These are phyloP conservation scores for Xestoiulus laeticollis DNA, from an alignment of 2,888 invertebrate genomes.

Conservation along the genomic window DNA sequence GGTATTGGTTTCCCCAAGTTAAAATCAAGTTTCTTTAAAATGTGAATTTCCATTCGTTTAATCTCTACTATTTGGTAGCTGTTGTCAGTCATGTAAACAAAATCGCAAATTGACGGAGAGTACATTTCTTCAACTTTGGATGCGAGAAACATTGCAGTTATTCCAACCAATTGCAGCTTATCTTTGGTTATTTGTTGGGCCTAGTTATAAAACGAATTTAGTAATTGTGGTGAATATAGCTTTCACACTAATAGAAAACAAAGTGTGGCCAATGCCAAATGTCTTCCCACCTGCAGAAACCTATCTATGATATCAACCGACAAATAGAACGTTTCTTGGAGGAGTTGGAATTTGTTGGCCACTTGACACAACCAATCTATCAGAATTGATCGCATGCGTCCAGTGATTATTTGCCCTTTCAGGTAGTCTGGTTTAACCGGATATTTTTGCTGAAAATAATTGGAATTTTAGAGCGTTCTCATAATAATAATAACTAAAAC, in stretches of 20 bases:
- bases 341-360: constrained; percentile 82
- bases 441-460: background rate
- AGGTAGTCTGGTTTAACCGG: constrained; percentile 74
- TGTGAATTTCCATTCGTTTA: constrained; percentile 81
- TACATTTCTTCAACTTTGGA: constrained; percentile 96
- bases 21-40: constrained; percentile 79
- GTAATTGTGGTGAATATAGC: background rate
- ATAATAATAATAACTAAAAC: too few species aligned
- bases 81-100: constrained; percentile 89
- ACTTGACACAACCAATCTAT: constrained; percentile 96
- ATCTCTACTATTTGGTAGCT: constrained; percentile 83
- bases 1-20: constrained; percentile 86
- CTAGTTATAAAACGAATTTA: constrained; percentile 66
- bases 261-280: background rate
- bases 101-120: constrained; percentile 85
- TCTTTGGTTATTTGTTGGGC: constrained; percentile 72
- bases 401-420: constrained; percentile 74
- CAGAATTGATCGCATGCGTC: constrained; percentile 87
- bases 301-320: constrained; percentile 88
- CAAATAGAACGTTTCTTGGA: constrained; percentile 89
- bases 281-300: constrained; percentile 77
- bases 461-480: background rate
- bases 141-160: constrained; percentile 88
- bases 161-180: constrained; percentile 86
- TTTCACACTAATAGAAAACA: background rate